Evolutionary conservation across 2,113 vertebrate genomes (phyloP).

Genomic region (Apodemus speciosus): DNA sequence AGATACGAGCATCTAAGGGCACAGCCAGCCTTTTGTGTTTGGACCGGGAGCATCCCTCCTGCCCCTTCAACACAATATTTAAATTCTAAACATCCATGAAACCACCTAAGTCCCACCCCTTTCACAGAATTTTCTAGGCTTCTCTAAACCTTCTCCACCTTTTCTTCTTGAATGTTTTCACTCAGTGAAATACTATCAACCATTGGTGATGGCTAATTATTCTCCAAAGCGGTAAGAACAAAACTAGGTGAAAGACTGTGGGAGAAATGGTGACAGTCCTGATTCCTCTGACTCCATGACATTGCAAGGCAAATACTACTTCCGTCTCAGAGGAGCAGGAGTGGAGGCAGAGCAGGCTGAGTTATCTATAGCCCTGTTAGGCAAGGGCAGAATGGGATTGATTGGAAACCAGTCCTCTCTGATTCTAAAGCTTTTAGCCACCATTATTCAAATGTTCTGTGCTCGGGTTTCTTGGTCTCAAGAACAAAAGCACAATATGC

Average conservation of each 20-base stretch:
- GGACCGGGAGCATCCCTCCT: background rate
- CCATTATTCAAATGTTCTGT: background rate
- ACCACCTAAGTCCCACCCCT: accelerated
- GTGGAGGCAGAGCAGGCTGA: background rate
- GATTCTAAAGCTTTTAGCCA: background rate
- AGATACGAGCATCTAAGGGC: too few relatives aligned
- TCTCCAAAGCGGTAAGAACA: background rate
- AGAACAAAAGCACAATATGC: background rate
- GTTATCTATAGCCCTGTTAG: background rate
- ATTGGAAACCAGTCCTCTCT: background rate
- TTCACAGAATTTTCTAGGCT: constrained; percentile 27
- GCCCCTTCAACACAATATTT: background rate
- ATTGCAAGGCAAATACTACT: background rate
- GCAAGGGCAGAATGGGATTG: background rate
- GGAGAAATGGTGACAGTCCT: background rate
- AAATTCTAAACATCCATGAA: background rate
- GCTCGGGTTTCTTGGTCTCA: background rate
- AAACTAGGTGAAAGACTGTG: background rate
- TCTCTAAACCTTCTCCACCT: background rate
- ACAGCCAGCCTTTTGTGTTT: background rate
- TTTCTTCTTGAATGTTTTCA: background rate
- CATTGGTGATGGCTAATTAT: background rate
- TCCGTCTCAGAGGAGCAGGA: background rate
- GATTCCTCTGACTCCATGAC: background rate
- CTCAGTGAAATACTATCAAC: background rate